Evolutionary conservation across 2,113 vertebrate species (phyloP).

Genomic region (Empidonax alnorum): DNA sequence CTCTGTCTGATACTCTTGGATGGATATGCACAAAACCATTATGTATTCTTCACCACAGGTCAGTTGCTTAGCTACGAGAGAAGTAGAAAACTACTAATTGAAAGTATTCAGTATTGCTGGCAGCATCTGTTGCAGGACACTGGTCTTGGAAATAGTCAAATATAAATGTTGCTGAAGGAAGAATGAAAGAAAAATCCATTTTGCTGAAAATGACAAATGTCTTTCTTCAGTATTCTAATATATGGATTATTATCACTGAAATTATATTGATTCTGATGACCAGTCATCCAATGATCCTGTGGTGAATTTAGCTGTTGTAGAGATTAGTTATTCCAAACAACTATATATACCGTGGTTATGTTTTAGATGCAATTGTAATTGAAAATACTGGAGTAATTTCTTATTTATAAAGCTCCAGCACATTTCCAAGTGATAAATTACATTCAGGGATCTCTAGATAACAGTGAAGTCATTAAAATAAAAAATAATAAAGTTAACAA

Average conservation of each 20-base stretch:
- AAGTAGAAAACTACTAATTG: conserved; percentile 80
- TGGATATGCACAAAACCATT: conserved; percentile 71
- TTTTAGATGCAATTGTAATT: conserved; percentile 36
- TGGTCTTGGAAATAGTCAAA: conserved; percentile 65
- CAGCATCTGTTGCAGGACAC: conserved; percentile 71
- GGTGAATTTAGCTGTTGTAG: background rate
- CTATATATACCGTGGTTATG: background rate
- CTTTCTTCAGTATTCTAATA: background rate
- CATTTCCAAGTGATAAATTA: conserved; percentile 22
- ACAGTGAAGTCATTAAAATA: background rate
- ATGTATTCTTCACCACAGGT: conserved; percentile 79
- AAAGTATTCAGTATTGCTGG: conserved; percentile 75
- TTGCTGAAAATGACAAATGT: background rate
- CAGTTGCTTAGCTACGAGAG: conserved; percentile 82
- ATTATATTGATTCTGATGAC: background rate
- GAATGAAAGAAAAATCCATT: conserved; percentile 46
- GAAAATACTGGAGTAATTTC: conserved; percentile 1
- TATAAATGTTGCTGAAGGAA: conserved; percentile 55
- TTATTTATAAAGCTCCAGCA: background rate
- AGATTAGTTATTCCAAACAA: background rate
- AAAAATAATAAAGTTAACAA: background rate
- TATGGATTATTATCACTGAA: background rate
- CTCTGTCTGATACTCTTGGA: conserved; percentile 28
- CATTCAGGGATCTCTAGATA: background rate
- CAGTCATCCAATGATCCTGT: conserved; percentile 3